Conservation (phyloP, 2,113 vertebrate genomes). For the Tylochromis polylepis region DNA sequence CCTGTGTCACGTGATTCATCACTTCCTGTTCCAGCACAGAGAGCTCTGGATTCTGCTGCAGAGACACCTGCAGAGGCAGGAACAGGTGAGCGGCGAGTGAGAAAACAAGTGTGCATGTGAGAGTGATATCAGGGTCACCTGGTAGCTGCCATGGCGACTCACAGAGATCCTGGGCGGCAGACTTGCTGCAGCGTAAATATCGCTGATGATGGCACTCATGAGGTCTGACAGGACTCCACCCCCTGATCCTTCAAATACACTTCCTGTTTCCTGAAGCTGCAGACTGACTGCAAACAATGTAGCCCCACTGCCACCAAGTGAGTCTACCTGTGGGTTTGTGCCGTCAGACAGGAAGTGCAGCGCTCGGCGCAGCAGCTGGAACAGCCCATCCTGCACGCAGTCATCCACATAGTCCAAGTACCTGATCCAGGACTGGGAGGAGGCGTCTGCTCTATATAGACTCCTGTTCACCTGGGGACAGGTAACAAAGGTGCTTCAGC, state of each 20-base stretch:
- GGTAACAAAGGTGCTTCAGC: neutral
- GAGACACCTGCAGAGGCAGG: neutral
- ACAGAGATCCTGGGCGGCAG: neutral
- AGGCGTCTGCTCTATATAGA: constrained; percentile 57
- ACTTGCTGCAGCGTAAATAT: constrained; percentile 13
- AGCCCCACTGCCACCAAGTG: neutral
- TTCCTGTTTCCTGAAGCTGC: constrained; percentile 16
- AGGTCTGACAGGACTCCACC: neutral
- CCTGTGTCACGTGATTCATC: neutral
- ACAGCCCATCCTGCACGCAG: constrained; percentile 64
- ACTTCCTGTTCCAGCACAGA: constrained; percentile 12
- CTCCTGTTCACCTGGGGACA: constrained; percentile 72
- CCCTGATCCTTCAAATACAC: constrained; percentile 9
- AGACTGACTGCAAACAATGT: neutral
- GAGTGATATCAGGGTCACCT: neutral
- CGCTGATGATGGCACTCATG: neutral
- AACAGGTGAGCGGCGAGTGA: neutral
- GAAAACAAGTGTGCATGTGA: neutral
- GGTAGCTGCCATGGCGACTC: neutral
- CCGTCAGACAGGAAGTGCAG: constrained; percentile 70
- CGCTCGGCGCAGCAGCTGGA: constrained; percentile 59
- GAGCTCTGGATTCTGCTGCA: constrained; percentile 1
- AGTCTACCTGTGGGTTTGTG: constrained; percentile 54
- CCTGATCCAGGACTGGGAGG: constrained; percentile 51
- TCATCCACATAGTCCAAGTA: constrained; percentile 65